Evolutionary conservation across 2,888 invertebrate genomes (phyloP).

Genomic region (Lochmaea crataegi): DNA sequence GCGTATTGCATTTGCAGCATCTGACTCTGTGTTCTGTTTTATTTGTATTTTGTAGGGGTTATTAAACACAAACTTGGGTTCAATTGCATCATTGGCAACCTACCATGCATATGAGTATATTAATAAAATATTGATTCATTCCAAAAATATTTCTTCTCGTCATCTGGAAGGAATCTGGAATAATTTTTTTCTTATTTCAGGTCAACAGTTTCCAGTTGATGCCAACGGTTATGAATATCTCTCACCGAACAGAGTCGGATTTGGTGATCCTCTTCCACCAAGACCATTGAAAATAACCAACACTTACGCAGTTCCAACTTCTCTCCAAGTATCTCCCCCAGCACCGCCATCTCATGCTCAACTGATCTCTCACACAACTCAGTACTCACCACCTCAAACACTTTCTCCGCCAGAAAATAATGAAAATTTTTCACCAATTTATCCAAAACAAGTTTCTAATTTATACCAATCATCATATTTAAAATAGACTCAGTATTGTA

Average conservation of each 20-base stretch:
- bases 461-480: conserved; percentile 20
- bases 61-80: too few relatives aligned
- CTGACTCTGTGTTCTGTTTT: too few relatives aligned
- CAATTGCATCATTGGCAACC: too few relatives aligned
- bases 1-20: too few relatives aligned
- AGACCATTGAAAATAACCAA: conserved; percentile 53
- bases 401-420: neutral
- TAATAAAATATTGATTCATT: too few relatives aligned
- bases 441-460: conserved; percentile 19
- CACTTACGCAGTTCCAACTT: conserved; percentile 54
- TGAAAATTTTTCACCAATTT: conserved; percentile 14
- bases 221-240: conserved; percentile 55
- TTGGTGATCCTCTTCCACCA: conserved; percentile 51
- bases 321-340: neutral
- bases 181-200: conserved; percentile 13
- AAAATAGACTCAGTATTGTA: neutral
- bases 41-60: too few relatives aligned
- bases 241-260: conserved; percentile 50
- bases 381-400: conserved; percentile 1
- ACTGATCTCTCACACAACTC: conserved; percentile 20
- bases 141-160: neutral
- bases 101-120: too few relatives aligned
- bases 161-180: neutral
- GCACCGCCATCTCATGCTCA: conserved; percentile 21
- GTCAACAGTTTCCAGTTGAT: conserved; percentile 31